Base-by-base conservation (phyloP, 2,888 invertebrate species). In the Caenorhabditis sp. region DNA sequence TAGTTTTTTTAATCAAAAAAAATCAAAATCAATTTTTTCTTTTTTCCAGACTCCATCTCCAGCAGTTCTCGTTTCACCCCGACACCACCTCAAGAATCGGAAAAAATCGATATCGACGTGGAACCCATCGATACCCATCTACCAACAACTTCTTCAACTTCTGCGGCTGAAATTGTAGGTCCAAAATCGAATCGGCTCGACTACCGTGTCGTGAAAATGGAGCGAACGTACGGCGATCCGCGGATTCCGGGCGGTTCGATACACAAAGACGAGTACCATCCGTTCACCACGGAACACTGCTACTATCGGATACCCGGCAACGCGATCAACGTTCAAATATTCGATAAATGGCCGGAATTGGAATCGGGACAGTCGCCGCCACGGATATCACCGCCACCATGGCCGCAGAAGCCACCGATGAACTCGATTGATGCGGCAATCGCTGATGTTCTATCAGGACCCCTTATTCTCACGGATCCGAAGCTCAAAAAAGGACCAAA, bases 221-320 rank as follows among this genome's bases (percentile, higher is more conserved):
- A 65, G 13, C 40, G 28, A 65, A 74, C 40, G 11, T 18, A 58
- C 24, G 37, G 2, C 51, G 1, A 5, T 28, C 32, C 32, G 9
- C 4, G 9, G 4, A 4, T 32, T 32, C 51, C 60, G 35, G 51
- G 51, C 6, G 24, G 37, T 0, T 50, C 61, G n/a, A 67, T 71
- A 61, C 28, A 9, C 24, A 32, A 22, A 1, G 47, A 67, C 13
- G 72, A 82, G 1, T 82, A 77, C 55, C 82, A 82, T 58, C 82
- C 82, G 8, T 68, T 61, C 32, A 67, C 61, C 0, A 71, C 67
- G 5, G 82, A 82, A 24, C 82, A 82, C 53, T 82, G 82, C 20
- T 78, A 82, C 32, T 82, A 50, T 55, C 50, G 40, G 20, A 50
- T 58, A 1, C 15, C 65, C n/a, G 50, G 26, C 9, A 37, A 26